Evolutionary conservation across 2,113 vertebrate genomes (phyloP), one percentile per base, ranked within the genome.

Genomic region (Leucoraja erinaceus): DNA sequence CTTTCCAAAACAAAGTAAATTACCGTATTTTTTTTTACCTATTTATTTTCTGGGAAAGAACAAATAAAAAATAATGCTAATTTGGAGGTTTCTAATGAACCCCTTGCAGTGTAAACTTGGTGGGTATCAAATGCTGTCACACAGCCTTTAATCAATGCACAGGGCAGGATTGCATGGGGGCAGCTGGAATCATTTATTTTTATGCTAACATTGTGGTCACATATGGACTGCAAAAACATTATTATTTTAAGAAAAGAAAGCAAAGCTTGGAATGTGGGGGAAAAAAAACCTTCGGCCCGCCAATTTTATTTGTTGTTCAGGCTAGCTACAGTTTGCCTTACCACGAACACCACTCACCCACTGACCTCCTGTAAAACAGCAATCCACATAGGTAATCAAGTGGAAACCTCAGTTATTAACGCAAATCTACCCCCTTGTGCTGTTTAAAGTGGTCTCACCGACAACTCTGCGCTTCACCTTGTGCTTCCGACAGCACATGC

Each of bases 181-280:
- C 90, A 91, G 90, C 90, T 91, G 66, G 90, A 91, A 72, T 74
- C 90, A 74, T 72, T 91, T 91, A 91, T 25, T 74, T 91, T 90
- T 72, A 47, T 72, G 68, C 38, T 54, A 91, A 25, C 9, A 47
- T 20, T 91, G 83, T 28, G 90, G 90, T 91, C 63, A 54, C 66
- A 91, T 72, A 91, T 74, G 90, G 90, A 91, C 66, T 28, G 63
- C 70, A 72, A 72, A 14, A 91, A 72, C 90, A 91, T 72, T 88
- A 54, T 72, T 88, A 54, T 81, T 81, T 31, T n/a, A 12, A 70
- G 63, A 70, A 90, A 90, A 20, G 68, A 72, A 91, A 91, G n/a
- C 59, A 68, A 8, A 90, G 33, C 90, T 31, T 20, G 20, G 63
- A 91, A 72, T 47, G 38, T 33, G 68, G 5, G 31, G 38, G 0